Evolutionary conservation across 2,888 invertebrate genomes (phyloP), one percentile per base, ranked within the genome.

Genomic region (Campaea margaritaria): DNA sequence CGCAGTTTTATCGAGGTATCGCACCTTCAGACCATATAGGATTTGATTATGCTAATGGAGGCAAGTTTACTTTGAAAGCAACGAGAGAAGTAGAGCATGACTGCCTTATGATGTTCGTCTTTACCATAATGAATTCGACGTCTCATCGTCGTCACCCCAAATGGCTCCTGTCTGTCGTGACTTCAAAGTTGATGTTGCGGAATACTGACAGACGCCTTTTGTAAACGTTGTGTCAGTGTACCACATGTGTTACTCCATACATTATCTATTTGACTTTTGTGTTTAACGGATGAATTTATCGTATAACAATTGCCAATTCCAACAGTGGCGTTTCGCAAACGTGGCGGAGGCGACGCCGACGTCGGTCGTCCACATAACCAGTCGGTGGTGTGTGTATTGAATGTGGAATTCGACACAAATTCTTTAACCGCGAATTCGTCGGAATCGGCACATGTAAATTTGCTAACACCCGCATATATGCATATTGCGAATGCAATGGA

Each of bases 101-200:
- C 61, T 61, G 47, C 57, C 44, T 58, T 64, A 56, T 38, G 15
- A 58, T 54, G 61, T 58, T 52, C 46, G 58, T 42, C 49, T 58
- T 63, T 49, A 41, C 52, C 52, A 43, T 62, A 48, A 43, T 64
- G 60, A 59, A 65, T 66, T 68, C 60, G 61, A 66, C 68, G 68
- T 74, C 68, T 69, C 65, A 68, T 65, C 51, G 67, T 68, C 61
- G 47, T 47, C 15, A 41, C 39, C 38, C 5, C 16, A 47, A 45
- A 60, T 62, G 46, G 42, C 58, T 51, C 62, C 49, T 62, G 65
- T 69, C 64, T 66, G 70, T 65, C 62, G 65, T 69, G 70, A 69
- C 69, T 73, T 66, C 62, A 70, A 75, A 74, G 65, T 73, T 55
- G 15, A 65, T 63, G 64, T 74, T 74, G 64, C 67, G 60, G 64